phyloP scores from a whole-genome alignment of 2,888 invertebrate genomes.

The Pedicia rivosa region DNA sequence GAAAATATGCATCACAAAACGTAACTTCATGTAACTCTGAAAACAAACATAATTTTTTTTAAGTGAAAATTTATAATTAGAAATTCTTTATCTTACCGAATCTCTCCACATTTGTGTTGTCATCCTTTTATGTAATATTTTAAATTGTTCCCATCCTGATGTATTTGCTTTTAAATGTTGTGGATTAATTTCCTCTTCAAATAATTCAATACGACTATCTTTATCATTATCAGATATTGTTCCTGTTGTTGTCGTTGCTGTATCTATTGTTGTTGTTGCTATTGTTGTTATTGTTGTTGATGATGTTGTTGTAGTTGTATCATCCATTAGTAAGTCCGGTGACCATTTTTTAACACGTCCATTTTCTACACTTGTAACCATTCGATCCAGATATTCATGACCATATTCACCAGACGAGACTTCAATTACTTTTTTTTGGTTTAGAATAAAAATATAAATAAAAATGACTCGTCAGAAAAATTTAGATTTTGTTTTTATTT shows the following conservation, averaged over 20 bases:
- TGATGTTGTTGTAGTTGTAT: not conserved
- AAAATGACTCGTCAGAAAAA: too few species aligned
- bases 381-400: conserved; percentile 40
- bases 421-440: conserved; percentile 78
- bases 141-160: conserved; percentile 49
- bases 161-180: conserved; percentile 39
- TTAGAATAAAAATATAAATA: too few species aligned
- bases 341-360: conserved; percentile 41
- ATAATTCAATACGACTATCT: conserved; percentile 16
- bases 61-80: not conserved
- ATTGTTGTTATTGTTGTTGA: conserved; percentile 23
- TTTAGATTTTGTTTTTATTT: too few species aligned
- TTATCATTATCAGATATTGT: conserved; percentile 2
- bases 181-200: conserved; percentile 30
- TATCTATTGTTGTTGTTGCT: conserved; percentile 20
- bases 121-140: conserved; percentile 49
- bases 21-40: conserved; percentile 54
- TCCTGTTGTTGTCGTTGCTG: too few species aligned
- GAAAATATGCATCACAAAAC: conserved; percentile 47
- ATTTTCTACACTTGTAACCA: conserved; percentile 52
- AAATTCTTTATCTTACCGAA: conserved; percentile 34
- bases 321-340: conserved; percentile 14
- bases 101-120: conserved; percentile 59
- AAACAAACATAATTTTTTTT: conserved; percentile 19
- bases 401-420: conserved; percentile 71